phyloP scores from a whole-genome alignment of 2,888 invertebrate genomes.

The Pristionchus entomophagus region DNA sequence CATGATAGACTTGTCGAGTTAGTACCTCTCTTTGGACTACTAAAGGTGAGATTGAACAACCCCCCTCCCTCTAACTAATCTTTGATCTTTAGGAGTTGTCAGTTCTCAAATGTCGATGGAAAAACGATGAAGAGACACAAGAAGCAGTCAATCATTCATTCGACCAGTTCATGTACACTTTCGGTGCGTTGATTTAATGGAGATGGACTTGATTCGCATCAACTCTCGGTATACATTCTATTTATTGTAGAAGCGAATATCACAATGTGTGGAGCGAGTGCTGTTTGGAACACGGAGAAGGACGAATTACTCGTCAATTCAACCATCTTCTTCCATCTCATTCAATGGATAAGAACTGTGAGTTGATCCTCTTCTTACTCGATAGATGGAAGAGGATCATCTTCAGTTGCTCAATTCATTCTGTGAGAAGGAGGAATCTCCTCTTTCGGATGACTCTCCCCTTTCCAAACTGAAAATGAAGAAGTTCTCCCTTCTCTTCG shows the following conservation, averaged over 20 bases:
- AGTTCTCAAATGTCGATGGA: constrained; percentile 55
- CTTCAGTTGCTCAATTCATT: constrained; percentile 32
- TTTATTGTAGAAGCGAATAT: constrained; percentile 40
- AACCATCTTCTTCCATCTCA: constrained; percentile 39
- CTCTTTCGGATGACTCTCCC: not conserved
- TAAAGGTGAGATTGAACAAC: constrained; percentile 38
- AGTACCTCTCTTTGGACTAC: constrained; percentile 50
- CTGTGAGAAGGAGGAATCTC: constrained; percentile 21
- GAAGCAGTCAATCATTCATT: constrained; percentile 49
- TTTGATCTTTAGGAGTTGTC: constrained; percentile 54
- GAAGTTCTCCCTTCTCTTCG: constrained; percentile 42
- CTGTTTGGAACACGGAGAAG: not conserved
- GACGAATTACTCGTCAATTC: constrained; percentile 19
- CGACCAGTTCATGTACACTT: constrained; percentile 50
- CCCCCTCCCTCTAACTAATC: not conserved
- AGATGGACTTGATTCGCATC: not conserved
- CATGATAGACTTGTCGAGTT: constrained; percentile 50
- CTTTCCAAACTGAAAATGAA: constrained; percentile 13
- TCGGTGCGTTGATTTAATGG: constrained; percentile 46
- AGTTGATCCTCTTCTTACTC: not conserved
- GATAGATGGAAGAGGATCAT: not conserved
- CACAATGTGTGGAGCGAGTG: constrained; percentile 20
- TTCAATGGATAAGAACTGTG: constrained; percentile 43
- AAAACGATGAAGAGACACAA: constrained; percentile 55
- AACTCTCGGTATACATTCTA: not conserved